phyloP scores from a whole-genome alignment of 2,888 invertebrate species.

The Coelinius sp. region DNA sequence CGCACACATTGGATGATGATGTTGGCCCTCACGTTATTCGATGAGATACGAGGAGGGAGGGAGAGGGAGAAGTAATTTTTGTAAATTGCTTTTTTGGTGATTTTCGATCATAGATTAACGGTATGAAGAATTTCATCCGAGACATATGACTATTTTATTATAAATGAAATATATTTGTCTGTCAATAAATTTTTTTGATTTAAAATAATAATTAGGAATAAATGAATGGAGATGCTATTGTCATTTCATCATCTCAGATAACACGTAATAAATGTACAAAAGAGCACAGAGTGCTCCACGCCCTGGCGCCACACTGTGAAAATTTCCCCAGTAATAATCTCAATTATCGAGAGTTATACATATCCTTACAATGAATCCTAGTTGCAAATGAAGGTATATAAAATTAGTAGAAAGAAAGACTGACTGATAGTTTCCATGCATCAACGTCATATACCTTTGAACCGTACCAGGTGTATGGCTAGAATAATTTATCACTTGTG shows the following conservation, averaged over 20 bases:
- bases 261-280: no score
- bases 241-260: no score
- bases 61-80: background rate
- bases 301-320: conserved; percentile 13
- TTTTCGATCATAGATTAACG: no score
- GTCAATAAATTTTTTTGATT: no score
- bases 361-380: conserved; percentile 53
- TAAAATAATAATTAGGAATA: no score
- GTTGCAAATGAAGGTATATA: background rate
- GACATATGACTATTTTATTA: no score
- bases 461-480: conserved; percentile 4
- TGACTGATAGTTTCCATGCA: conserved; percentile 53
- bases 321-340: conserved; percentile 40
- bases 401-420: conserved; percentile 34
- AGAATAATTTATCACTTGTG: background rate
- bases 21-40: conserved; percentile 7
- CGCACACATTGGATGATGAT: conserved; percentile 7
- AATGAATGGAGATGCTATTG: no score
- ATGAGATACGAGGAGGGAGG: background rate
- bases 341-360: conserved; percentile 42
- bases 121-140: no score
- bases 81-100: background rate
- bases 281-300: background rate
- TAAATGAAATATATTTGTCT: no score
- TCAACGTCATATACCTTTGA: conserved; percentile 49